A percentile compares a stretch with the other conserved stretches of the same genome.
Evolutionary conservation across 2,797 vertebrate genomes (phyloP).

Genomic region (Rhynchotus rufescens): DNA sequence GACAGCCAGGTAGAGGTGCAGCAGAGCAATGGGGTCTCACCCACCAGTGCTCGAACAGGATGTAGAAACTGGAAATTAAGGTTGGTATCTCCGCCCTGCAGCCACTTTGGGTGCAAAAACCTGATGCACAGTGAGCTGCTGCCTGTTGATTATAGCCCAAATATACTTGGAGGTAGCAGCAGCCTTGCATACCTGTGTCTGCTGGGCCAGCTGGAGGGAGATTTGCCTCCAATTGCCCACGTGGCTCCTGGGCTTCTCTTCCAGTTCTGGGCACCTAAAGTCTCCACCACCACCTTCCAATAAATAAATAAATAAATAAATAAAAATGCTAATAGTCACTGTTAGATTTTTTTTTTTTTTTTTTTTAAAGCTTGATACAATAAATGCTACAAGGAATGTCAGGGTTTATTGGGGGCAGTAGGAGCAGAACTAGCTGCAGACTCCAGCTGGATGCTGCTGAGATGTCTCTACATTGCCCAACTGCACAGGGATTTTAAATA

Average conservation of each 20-base stretch:
- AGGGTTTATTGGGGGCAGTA: background rate
- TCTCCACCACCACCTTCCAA: background rate
- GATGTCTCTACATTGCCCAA: background rate
- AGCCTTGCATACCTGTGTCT: no score
- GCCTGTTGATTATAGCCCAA: background rate
- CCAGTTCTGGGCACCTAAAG: background rate
- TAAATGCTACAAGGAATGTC: background rate
- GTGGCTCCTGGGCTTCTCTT: background rate
- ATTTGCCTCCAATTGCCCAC: conserved; percentile 16
- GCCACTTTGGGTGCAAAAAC: background rate
- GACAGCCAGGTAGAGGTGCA: no score
- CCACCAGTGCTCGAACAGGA: fast-evolving
- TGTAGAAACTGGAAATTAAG: fast-evolving
- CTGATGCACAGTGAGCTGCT: background rate
- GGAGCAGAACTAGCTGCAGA: background rate
- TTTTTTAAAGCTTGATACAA: background rate
- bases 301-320: no score
- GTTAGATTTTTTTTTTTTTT: no score
- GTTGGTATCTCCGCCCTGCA: background rate
- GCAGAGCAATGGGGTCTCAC: fast-evolving
- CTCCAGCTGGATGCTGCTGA: background rate
- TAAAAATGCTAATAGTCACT: background rate
- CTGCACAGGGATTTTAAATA: background rate
- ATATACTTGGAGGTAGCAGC: background rate
- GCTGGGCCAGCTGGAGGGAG: conserved; percentile 26